Base-by-base conservation (phyloP, 1,140 invertebrate genomes). In the Brachionus sp. region DNA sequence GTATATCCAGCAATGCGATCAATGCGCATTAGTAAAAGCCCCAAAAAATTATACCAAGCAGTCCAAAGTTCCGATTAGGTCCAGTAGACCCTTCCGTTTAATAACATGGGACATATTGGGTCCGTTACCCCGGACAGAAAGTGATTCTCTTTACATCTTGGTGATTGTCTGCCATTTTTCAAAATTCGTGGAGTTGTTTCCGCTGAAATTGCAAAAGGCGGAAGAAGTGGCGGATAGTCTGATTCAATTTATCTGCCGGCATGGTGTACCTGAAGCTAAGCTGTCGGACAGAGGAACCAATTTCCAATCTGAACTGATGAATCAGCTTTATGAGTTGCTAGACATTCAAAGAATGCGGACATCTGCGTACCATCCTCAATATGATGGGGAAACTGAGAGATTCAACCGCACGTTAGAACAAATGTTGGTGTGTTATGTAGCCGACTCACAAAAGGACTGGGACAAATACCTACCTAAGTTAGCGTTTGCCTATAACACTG, bases 381-480 rank as follows among this genome's bases (percentile, higher is more conserved):
- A 84, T 0, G 87, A 89, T 77, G 86, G 88, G 0, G 44, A 86
- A 42, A 84, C 86, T 1, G 85, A 87, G 33, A 83, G 86, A 37
- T 84, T 87, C 25, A 87, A 87, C 73, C 16, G 82, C 16, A 86
- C 86, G 3, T 5, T 46, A 86, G 37, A 68, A 16, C 29, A 68
- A 16, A 68, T 68, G 0, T 39, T 68, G 37, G 29, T 10, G 37
- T 68, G 64, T 68, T 39, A 35, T 35, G 64, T 35, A 2, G 29
- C 29, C 12, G 64, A 68, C 10, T 39, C 29, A 39, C 64, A 39
- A 68, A 39, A n/a, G 13, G 16, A 68, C 4, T 68, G 64, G 64
- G 64, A 68, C 64, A 6, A 68, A 16, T 35, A 39, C 37, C 37
- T 68, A 68, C 64, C 64, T 10, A 33, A 35, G 29, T 13, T 68